These are phyloP conservation scores for Drosophila merina DNA, from an alignment of 2,888 invertebrate genomes.

Conservation along the genomic window DNA sequence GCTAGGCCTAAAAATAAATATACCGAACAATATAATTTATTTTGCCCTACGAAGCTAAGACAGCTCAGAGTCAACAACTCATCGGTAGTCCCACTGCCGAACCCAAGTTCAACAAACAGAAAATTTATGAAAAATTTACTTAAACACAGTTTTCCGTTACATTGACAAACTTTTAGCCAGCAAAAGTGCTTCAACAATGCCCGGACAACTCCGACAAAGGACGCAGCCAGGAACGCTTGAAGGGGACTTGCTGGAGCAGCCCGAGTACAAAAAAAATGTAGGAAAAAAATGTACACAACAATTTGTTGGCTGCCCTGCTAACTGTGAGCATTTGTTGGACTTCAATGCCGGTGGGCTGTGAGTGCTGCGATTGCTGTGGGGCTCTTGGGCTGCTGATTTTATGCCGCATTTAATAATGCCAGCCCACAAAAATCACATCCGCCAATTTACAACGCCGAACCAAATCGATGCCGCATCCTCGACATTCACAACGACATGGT, in stretches of 20 bases:
- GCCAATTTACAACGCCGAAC: conserved; percentile 69
- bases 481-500: conserved; percentile 21
- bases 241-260: conserved; percentile 24
- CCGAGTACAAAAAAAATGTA: conserved; percentile 25
- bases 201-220: conserved; percentile 51
- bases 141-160: conserved; percentile 79
- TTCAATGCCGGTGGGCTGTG: conserved; percentile 53
- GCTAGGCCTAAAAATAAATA: not conserved
- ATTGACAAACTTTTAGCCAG: conserved; percentile 72
- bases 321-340: conserved; percentile 74
- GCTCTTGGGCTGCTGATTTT: conserved; percentile 63
- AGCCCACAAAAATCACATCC: conserved; percentile 78
- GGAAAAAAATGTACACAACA: conserved; percentile 48
- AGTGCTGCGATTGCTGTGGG: not conserved
- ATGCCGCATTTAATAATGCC: conserved; percentile 79
- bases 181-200: conserved; percentile 66
- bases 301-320: conserved; percentile 70
- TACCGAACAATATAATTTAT: not conserved
- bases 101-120: conserved; percentile 22
- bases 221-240: conserved; percentile 35
- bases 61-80: conserved; percentile 11
- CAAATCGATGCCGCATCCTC: conserved; percentile 69
- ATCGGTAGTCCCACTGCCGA: conserved; percentile 14
- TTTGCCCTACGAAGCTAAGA: conserved; percentile 4
- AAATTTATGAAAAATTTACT: conserved; percentile 73